phyloP scores from a whole-genome alignment of 2,888 invertebrate species.

The Trichogramma evanescens region DNA sequence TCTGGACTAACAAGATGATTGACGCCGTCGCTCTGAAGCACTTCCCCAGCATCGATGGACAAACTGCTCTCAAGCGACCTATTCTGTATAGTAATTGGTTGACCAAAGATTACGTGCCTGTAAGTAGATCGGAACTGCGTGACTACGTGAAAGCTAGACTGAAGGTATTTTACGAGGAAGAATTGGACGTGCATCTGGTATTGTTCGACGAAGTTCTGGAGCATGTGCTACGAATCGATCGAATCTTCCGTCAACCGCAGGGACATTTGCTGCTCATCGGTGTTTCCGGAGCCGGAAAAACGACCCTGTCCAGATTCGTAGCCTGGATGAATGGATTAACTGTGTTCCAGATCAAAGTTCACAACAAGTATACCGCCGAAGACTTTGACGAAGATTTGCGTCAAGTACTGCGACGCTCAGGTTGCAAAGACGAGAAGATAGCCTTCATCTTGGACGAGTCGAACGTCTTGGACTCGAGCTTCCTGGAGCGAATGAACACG shows the following conservation, averaged over 20 bases:
- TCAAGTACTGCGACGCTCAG: slow-evolving; percentile 75
- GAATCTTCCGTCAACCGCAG: slow-evolving; percentile 98
- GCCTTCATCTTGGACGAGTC: slow-evolving; percentile 99
- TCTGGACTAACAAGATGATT: slow-evolving; percentile 98
- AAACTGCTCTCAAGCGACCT: slow-evolving; percentile 82
- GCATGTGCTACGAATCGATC: slow-evolving; percentile 95
- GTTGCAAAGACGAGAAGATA: slow-evolving; percentile 95
- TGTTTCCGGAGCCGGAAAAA: slow-evolving; percentile 98
- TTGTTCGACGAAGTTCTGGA: slow-evolving; percentile 99
- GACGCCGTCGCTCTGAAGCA: slow-evolving; percentile 87
- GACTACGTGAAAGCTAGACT: slow-evolving; percentile 96
- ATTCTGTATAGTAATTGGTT: slow-evolving; percentile 99
- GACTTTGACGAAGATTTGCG: slow-evolving; percentile 99
- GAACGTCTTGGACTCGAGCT: slow-evolving; percentile 96
- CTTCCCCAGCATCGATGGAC: slow-evolving; percentile 83
- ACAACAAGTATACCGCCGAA: slow-evolving; percentile 97
- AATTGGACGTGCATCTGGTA: slow-evolving; percentile 94
- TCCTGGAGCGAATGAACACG: slow-evolving; percentile 98
- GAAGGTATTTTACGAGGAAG: slow-evolving; percentile 98
- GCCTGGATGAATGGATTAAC: slow-evolving; percentile 99
- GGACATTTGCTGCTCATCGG: slow-evolving; percentile 96
- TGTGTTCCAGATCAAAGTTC: slow-evolving; percentile 98
- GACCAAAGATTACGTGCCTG: slow-evolving; percentile 95
- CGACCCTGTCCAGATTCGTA: slow-evolving; percentile 96
- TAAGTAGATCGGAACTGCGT: slow-evolving; percentile 86